These are phyloP conservation scores for Volucella inflata DNA, from an alignment of 2,888 invertebrate genomes.

Conservation along the genomic window DNA sequence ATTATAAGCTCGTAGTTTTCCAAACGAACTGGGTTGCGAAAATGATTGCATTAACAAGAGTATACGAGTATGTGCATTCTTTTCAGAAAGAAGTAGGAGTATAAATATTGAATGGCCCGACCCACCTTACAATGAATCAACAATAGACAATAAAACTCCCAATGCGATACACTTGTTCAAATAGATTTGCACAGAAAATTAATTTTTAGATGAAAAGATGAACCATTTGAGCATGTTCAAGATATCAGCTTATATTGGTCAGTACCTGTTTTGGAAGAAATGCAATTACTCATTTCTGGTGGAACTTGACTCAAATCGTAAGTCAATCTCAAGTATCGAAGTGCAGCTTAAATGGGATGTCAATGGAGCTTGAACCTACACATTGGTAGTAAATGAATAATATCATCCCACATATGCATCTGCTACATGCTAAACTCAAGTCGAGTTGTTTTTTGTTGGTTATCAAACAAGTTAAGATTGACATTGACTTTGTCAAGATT, in stretches of 20 bases:
- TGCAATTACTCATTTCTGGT: constrained; percentile 43
- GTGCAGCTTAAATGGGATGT: constrained; percentile 39
- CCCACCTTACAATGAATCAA: constrained; percentile 46
- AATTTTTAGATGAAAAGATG: constrained; percentile 3
- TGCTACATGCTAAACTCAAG: constrained; percentile 17
- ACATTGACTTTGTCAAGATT: constrained; percentile 58
- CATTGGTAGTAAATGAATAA: constrained; percentile 52
- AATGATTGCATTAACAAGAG: constrained; percentile 26
- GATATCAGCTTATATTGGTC: constrained; percentile 37
- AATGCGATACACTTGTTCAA: constrained; percentile 43
- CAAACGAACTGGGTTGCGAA: constrained; percentile 35
- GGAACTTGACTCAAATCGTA: constrained; percentile 36
- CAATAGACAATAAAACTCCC: constrained; percentile 23
- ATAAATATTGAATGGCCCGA: constrained; percentile 8
- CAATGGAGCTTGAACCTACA: constrained; percentile 41
- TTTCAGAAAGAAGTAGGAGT: constrained; percentile 24
- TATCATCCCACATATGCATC: constrained; percentile 47
- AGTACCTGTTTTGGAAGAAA: constrained; percentile 42
- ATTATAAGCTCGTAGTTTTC: constrained; percentile 25
- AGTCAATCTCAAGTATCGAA: constrained; percentile 67
- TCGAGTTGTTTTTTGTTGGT: constrained; percentile 32
- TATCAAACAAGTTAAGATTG: constrained; percentile 35
- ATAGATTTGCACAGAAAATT: constrained; percentile 46
- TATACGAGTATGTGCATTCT: constrained; percentile 47
- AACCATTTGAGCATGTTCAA: constrained; percentile 26